These are phyloP conservation scores for Ptychadena robeensis DNA, from an alignment of 2,797 vertebrate genomes.

Conservation along the genomic window DNA sequence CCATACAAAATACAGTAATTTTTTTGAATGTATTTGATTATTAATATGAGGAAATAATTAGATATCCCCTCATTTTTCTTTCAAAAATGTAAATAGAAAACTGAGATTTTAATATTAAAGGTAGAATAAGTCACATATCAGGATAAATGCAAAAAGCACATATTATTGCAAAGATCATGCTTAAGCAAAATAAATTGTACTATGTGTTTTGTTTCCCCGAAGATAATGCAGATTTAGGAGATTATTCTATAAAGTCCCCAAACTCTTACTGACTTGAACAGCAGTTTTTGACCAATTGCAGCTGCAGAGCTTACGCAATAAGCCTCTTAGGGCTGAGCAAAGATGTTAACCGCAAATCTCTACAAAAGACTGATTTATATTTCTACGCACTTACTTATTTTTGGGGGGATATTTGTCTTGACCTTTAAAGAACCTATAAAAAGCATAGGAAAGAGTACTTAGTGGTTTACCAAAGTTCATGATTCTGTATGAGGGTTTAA, in stretches of 20 bases:
- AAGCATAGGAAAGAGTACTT: no score
- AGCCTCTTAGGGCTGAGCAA: conserved; percentile 28
- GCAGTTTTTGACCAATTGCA: conserved; percentile 41
- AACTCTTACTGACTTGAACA: conserved; percentile 39
- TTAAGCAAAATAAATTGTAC: conserved; percentile 3
- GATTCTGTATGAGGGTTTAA: background rate
- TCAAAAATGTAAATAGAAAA: background rate
- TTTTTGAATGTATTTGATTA: no score
- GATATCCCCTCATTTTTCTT: background rate
- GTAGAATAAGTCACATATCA: background rate
- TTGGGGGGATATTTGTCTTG: conserved; percentile 6
- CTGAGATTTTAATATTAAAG: no score
- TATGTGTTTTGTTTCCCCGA: conserved; percentile 16
- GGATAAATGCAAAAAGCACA: background rate
- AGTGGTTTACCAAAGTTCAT: background rate
- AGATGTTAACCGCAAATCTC: conserved; percentile 40
- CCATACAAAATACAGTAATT: no score
- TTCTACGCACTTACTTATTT: conserved; percentile 15
- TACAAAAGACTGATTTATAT: conserved; percentile 15
- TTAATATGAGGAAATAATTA: no score
- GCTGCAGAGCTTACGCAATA: conserved; percentile 44
- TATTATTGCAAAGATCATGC: background rate
- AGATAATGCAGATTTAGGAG: conserved; percentile 42
- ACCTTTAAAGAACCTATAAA: background rate
- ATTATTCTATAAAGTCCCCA: conserved; percentile 45